Conservation (phyloP, 1,140 invertebrate genomes). For the Drosophila punjabiensis region DNA sequence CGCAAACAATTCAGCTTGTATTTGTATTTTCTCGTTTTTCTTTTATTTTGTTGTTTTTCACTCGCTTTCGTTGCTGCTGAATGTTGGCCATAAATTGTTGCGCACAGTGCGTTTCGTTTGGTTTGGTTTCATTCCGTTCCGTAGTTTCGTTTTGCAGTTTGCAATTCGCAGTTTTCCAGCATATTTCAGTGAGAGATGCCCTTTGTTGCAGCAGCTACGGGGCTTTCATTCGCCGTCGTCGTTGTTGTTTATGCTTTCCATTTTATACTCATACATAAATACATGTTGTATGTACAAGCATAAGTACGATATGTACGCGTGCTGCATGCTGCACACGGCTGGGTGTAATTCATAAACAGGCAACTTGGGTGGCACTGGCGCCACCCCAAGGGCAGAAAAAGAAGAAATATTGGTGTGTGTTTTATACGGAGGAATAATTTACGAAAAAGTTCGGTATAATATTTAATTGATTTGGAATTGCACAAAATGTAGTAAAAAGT, state of each 20-base stretch:
- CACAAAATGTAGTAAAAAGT: neutral
- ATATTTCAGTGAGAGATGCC: slow-evolving; percentile 76
- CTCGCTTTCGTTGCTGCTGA: slow-evolving; percentile 51
- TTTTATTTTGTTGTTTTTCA: slow-evolving; percentile 10
- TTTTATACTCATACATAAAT: slow-evolving; percentile 81
- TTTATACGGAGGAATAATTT: slow-evolving; percentile 8
- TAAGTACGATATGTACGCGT: slow-evolving; percentile 32
- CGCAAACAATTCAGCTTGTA: slow-evolving; percentile 80
- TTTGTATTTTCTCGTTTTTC: slow-evolving; percentile 46
- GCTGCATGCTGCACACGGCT: slow-evolving; percentile 18
- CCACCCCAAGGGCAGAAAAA: slow-evolving; percentile 17
- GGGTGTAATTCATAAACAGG: slow-evolving; percentile 80
- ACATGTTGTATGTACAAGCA: slow-evolving; percentile 65
- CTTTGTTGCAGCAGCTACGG: slow-evolving; percentile 65
- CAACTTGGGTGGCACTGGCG: slow-evolving; percentile 66
- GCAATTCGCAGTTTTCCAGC: slow-evolving; percentile 69
- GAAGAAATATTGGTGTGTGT: neutral
- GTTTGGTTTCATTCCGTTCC: slow-evolving; percentile 50
- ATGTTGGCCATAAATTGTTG: slow-evolving; percentile 83
- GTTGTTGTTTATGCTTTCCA: slow-evolving; percentile 80
- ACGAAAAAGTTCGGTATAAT: neutral
- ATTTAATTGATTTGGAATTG: slow-evolving; percentile 7
- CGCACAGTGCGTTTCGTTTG: slow-evolving; percentile 73
- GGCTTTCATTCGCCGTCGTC: slow-evolving; percentile 41
- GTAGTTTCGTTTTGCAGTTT: slow-evolving; percentile 52